phyloP scores from a whole-genome alignment of 1,140 invertebrate genomes.

The Drosophila asahinai region DNA sequence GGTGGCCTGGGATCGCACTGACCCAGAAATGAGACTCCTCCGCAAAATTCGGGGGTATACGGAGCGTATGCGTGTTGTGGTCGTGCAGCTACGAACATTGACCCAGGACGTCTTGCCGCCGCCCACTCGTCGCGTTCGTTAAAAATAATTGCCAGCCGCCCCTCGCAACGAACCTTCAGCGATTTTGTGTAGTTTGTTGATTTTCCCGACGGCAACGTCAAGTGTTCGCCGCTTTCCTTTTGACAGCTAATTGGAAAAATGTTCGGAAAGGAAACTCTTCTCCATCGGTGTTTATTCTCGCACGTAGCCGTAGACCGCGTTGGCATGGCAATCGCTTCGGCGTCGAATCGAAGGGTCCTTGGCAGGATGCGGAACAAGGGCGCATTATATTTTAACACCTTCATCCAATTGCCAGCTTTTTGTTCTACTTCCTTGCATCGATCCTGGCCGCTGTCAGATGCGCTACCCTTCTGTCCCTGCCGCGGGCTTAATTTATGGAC shows the following conservation, averaged over 20 bases:
- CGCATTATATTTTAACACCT: constrained; percentile 83
- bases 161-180: constrained; percentile 25
- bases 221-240: constrained; percentile 30
- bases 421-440: constrained; percentile 66
- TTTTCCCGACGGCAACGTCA: constrained; percentile 35
- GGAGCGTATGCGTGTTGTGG: constrained; percentile 62
- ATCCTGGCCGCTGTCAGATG: constrained; percentile 72
- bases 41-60: background rate
- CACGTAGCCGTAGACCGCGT: constrained; percentile 8
- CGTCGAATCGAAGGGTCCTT: constrained; percentile 20
- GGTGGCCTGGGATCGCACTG: constrained; percentile 36
- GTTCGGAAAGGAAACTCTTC: constrained; percentile 50
- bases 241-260: constrained; percentile 71
- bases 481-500: constrained; percentile 81
- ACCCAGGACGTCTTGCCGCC: constrained; percentile 45
- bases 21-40: constrained; percentile 23
- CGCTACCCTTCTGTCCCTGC: constrained; percentile 27
- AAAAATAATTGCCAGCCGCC: constrained; percentile 71
- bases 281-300: constrained; percentile 24
- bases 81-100: constrained; percentile 47
- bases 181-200: constrained; percentile 29
- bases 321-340: constrained; percentile 28
- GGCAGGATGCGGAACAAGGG: constrained; percentile 49
- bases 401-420: constrained; percentile 81
- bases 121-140: constrained; percentile 48